Base-by-base conservation (phyloP, 1,140 invertebrate genomes). In the Dendroctonus valens region DNA sequence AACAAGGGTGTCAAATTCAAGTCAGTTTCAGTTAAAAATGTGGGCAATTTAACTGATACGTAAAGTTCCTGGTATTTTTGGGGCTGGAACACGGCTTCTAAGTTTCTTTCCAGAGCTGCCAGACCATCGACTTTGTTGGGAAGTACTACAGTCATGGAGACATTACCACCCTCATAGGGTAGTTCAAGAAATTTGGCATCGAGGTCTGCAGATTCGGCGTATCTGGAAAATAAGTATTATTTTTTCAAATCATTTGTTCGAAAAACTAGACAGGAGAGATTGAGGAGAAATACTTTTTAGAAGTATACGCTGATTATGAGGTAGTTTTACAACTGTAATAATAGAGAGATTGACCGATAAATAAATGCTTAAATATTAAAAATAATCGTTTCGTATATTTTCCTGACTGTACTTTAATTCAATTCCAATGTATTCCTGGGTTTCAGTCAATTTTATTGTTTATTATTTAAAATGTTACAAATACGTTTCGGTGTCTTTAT, bases 51-150 rank as follows among this genome's bases (percentile, higher is more conserved):
- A 2, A 77, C 69, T 41, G 72, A 39, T 7, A 77, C 75, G 5
- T 63, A 57, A 70, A 73, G 63, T 7, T 60, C 52, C 7, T 44
- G 62, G 12, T 66, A 73, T 7, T 65, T 54, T 11, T 72, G 74
- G 3, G 71, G 59, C 8, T 9, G 26, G 7, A 77, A 67, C n/a
- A 74, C 68, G 37, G 69, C 50, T 46, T 71, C 69, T 2, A 76
- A 48, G 14, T 73, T 65, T 7, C 67, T 51, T 69, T 79, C 76
- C 9, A 77, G 58, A 7, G 53, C 49, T 2, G 44, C 5, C 15
- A 79, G 79, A 61, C 87, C 87, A 5, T 85, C 80, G 11, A 83
- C 73, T 68, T 87, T 79, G 50, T 87, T 81, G 0, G 89, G 89
- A n/a, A 91, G 71, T 6, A 89, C 79, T 12, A 91, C 81, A 0